Conservation (phyloP, 2,797 vertebrate species). For the Betta splendens region DNA sequence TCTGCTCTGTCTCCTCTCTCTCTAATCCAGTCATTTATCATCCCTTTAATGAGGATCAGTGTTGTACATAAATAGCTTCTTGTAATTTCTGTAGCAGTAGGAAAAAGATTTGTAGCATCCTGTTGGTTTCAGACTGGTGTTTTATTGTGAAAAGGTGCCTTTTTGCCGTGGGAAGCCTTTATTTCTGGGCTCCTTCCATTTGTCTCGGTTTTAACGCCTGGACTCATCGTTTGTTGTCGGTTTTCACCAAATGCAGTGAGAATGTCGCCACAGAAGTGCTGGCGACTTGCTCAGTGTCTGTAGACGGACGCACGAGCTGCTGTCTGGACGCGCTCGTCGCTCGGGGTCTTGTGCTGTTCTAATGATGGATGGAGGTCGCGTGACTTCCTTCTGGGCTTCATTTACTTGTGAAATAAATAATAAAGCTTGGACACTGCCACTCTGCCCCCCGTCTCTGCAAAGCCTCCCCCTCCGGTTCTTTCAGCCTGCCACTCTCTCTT, state of each 20-base stretch:
- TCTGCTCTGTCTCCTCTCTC: background rate
- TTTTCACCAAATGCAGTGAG: background rate
- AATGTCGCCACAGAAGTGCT: background rate
- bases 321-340: background rate
- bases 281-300: no score
- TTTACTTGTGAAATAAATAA: no score
- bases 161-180: background rate
- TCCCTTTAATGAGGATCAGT: slow-evolving; percentile 4
- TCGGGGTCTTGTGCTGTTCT: background rate
- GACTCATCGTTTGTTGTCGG: background rate
- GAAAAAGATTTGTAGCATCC: no score
- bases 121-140: background rate
- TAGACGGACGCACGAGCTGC: no score
- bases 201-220: background rate
- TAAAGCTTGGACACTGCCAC: slow-evolving; percentile 1
- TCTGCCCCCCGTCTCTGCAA: slow-evolving; percentile 8
- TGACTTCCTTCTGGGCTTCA: background rate
- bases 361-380: no score
- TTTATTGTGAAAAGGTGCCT: background rate
- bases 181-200: background rate
- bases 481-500: slow-evolving; percentile 5
- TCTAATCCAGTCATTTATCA: background rate
- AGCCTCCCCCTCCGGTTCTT: slow-evolving; percentile 6
- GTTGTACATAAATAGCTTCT: background rate
- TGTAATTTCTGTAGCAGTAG: no score